phyloP scores from a whole-genome alignment of 2,888 invertebrate genomes.

The Dynastes grantii region DNA sequence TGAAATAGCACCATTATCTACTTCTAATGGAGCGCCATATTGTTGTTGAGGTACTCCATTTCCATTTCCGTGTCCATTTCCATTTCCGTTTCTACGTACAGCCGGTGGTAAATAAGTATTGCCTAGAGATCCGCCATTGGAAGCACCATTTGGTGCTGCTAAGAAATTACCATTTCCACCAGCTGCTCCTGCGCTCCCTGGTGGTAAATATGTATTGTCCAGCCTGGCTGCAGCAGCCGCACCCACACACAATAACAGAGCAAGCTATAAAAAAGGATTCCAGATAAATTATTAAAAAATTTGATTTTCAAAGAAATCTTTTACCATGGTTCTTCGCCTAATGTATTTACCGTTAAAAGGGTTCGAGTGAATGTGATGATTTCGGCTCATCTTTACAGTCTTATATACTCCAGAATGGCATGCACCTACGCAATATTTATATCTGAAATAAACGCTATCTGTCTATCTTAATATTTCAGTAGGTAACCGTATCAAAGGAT shows the following conservation, averaged over 20 bases:
- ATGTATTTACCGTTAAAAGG: neutral
- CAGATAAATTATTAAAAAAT: neutral
- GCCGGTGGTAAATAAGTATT: constrained; percentile 74
- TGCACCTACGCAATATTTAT: constrained; percentile 21
- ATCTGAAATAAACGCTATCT: constrained; percentile 5
- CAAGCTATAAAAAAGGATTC: constrained; percentile 67
- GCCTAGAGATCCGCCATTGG: constrained; percentile 61
- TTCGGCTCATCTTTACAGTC: neutral
- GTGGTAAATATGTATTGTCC: constrained; percentile 75
- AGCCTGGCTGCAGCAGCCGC: constrained; percentile 71
- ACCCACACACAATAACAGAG: constrained; percentile 67
- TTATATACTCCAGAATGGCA: constrained; percentile 11
- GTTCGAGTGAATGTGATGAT: constrained; percentile 9
- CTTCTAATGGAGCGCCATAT: neutral
- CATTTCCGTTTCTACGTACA: constrained; percentile 6
- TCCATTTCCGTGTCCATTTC: constrained; percentile 7
- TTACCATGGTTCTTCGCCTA: constrained; percentile 10
- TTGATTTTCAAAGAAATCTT: neutral
- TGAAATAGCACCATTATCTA: neutral
- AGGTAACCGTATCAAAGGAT: constrained; percentile 33
- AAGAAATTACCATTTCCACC: constrained; percentile 68
- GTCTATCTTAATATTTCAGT: neutral
- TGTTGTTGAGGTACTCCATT: neutral
- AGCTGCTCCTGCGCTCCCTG: constrained; percentile 71
- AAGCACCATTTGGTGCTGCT: constrained; percentile 17